Conservation (phyloP, 2,113 vertebrate species). For the Coturnix japonica region DNA sequence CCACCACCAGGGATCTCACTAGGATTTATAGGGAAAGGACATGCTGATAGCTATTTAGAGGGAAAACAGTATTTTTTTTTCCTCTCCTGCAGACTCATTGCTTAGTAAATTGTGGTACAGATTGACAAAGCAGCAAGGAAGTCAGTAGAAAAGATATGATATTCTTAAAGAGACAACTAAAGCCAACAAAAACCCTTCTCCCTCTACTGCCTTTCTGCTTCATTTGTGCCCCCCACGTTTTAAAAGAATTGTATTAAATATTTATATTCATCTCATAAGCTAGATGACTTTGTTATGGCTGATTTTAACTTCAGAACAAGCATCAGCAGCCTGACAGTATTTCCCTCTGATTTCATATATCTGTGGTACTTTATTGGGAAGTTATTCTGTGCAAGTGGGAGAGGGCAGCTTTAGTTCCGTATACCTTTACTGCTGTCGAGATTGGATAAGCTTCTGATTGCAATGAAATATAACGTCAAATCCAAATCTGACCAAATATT, state of each 20-base stretch:
- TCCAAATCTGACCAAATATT: background rate
- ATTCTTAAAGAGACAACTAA: background rate
- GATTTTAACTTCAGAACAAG: background rate
- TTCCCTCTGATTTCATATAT: background rate
- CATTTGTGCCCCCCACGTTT: background rate
- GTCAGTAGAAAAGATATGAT: background rate
- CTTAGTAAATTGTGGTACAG: slow-evolving; percentile 43
- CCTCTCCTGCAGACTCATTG: background rate
- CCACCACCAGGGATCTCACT: slow-evolving; percentile 61
- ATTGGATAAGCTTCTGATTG: background rate
- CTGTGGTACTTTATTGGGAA: background rate
- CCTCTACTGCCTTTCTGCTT: background rate
- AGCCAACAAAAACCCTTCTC: background rate
- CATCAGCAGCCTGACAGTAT: background rate
- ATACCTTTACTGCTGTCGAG: background rate
- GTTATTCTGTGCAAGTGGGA: background rate
- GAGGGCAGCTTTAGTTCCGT: background rate
- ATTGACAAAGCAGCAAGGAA: slow-evolving; percentile 23
- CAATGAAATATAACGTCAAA: background rate
- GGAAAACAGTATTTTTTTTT: slow-evolving; percentile 35
- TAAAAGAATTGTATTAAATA: background rate
- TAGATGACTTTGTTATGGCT: background rate
- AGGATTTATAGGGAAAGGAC: slow-evolving; percentile 61
- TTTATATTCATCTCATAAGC: background rate
- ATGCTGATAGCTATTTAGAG: slow-evolving; percentile 62